Base-by-base conservation (phyloP, 2,888 invertebrate genomes). In the Rhorus exstirpatorius region DNA sequence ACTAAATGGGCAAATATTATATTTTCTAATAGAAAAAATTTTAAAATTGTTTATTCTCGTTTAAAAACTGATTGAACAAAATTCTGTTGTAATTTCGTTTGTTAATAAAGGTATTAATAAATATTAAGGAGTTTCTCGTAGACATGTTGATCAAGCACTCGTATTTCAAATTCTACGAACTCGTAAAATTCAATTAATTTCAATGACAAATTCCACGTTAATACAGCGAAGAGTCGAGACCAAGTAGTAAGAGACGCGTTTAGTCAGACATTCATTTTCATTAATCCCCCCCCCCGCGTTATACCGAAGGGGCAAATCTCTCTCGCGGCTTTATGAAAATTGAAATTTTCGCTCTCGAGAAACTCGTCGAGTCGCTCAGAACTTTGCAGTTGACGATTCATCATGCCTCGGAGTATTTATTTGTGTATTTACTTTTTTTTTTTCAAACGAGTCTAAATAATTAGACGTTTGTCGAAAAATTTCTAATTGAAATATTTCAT, bases 171-270 rank as follows among this genome's bases (percentile, higher is more conserved):
- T 63, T 12, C 49, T 3, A 26, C 8, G 10, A 61, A 6, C 26
- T 10, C 26, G 26, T n/a, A 7, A 68, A 35, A 51, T 35, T 31
- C 24, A 51, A 35, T 26, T 38, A 46, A 77, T 63, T 41, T 14
- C 14, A 49, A 60, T 44, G 60, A 68, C 17, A 61, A 77, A 61
- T 70, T 41, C 6, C 26, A 41, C 53, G 63, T 31, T 63, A 26
- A 72, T 60, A 38, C 26, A 60, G 44, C 19, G 6, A 26, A 24
- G 49, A 38, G n/a, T 17, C 24, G 46, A 46, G 35, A n/a, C 8
- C 14, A 70, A 80, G 70, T 75, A 80, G 70, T 80, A 55, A 14
- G 3, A 61, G 60, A 14, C 24, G 26, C 38, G 53, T 41, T 70
- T 41, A 24, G 63, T 70, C 80, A 24, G 70, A 63, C 61, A n/a